phyloP scores from a whole-genome alignment of 2,888 invertebrate species.

The Drosophila limbata region DNA sequence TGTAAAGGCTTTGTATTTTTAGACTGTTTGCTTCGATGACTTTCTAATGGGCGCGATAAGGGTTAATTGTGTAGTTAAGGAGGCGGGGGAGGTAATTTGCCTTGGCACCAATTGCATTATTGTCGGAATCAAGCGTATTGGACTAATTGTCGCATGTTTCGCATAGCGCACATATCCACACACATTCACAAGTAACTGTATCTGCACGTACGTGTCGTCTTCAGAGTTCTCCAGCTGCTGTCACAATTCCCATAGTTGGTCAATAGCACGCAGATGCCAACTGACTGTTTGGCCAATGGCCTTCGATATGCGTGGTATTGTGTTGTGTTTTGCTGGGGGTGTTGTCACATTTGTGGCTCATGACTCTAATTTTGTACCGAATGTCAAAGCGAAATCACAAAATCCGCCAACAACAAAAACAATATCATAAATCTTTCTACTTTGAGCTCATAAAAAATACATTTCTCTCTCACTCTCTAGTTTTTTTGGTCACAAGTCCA shows the following conservation, averaged over 20 bases:
- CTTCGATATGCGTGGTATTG: constrained; percentile 34
- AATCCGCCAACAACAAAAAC: constrained; percentile 32
- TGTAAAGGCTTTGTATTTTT: constrained; percentile 2
- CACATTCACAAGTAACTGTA: constrained; percentile 27
- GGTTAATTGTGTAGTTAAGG: neutral
- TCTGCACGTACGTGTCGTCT: constrained; percentile 51
- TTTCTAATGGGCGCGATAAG: constrained; percentile 54
- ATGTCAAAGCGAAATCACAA: constrained; percentile 15
- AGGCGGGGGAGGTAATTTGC: constrained; percentile 38
- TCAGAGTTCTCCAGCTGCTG: constrained; percentile 37
- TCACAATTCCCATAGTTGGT: constrained; percentile 41
- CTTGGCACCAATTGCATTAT: constrained; percentile 57
- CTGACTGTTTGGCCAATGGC: constrained; percentile 45
- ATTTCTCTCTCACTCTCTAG: constrained; percentile 4
- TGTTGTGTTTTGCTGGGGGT: constrained; percentile 13
- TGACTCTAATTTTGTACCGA: constrained; percentile 13
- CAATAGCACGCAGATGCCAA: constrained; percentile 58
- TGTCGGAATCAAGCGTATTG: constrained; percentile 31
- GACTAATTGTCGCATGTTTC: constrained; percentile 48
- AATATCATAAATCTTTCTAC: constrained; percentile 49
- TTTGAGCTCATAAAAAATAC: constrained; percentile 11
- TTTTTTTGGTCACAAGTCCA: constrained; percentile 35
- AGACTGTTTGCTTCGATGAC: constrained; percentile 43
- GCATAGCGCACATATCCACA: constrained; percentile 37
- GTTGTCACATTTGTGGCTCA: constrained; percentile 7